Percentiles rank a stretch among this genome's conserved stretches.
phyloP scores from a whole-genome alignment of 2,113 vertebrate genomes.

The Leptosomus discolor region DNA sequence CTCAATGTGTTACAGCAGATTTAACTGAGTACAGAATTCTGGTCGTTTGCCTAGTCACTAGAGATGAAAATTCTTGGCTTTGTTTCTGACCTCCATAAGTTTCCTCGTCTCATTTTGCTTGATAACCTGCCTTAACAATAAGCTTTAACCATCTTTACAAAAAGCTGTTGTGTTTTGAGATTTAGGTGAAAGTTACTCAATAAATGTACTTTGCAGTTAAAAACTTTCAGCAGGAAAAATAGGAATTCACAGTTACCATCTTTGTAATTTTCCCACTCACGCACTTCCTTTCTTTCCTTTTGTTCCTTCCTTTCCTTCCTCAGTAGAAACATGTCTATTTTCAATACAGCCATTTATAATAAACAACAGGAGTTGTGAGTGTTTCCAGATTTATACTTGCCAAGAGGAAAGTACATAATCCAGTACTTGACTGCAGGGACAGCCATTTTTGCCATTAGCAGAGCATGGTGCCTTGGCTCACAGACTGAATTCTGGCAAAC shows the following conservation, averaged over 20 bases:
- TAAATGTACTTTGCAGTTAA: background rate
- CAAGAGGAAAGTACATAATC: conserved; percentile 59
- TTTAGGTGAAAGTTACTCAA: background rate
- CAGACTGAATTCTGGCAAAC: conserved; percentile 41
- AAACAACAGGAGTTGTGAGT: conserved; percentile 60
- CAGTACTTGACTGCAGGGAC: conserved; percentile 41
- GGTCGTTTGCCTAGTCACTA: background rate
- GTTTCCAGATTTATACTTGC: conserved; percentile 37
- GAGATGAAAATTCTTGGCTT: background rate
- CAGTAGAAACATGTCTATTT: background rate
- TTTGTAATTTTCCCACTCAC: background rate
- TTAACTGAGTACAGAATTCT: background rate
- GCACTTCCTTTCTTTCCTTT: background rate
- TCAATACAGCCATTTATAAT: background rate
- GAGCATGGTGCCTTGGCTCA: conserved; percentile 59
- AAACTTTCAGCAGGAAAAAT: background rate
- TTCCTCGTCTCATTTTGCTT: background rate
- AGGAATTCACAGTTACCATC: background rate
- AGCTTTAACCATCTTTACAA: background rate
- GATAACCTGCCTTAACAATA: background rate
- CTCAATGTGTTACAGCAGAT: background rate
- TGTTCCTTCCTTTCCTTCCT: background rate
- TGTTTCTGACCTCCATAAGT: background rate
- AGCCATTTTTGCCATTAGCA: conserved; percentile 60
- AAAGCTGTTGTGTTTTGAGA: background rate